Percentiles rank a stretch among this genome's conserved stretches.
These are phyloP conservation scores for Merluccius polli DNA, from an alignment of 2,797 vertebrate species.

Conservation along the genomic window DNA sequence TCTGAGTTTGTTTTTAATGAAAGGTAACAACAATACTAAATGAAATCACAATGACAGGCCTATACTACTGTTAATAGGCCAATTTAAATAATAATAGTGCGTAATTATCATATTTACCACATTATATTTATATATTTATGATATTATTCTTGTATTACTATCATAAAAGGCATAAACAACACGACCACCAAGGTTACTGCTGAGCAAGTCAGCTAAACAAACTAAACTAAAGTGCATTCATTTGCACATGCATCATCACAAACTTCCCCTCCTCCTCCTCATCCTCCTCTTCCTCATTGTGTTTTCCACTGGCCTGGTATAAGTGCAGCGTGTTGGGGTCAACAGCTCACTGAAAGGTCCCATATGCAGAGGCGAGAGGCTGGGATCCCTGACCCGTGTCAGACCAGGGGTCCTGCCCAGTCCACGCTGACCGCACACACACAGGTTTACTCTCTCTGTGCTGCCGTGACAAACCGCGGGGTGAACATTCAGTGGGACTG, in stretches of 20 bases:
- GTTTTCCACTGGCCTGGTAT: neutral
- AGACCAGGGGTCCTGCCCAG: neutral
- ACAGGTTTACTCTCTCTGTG: conserved; percentile 16
- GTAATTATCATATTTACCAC: neutral
- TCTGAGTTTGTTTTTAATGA: no score
- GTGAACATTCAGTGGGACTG: conserved; percentile 44
- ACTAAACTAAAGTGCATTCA: neutral
- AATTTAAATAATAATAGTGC: neutral
- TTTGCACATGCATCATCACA: neutral
- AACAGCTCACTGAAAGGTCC: neutral
- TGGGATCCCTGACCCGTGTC: neutral
- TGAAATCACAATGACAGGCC: no score
- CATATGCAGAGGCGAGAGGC: neutral
- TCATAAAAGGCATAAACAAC: neutral
- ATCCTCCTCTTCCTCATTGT: neutral
- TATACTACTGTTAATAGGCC: no score
- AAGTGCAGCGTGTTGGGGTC: neutral
- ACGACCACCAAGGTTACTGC: neutral
- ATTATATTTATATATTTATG: neutral
- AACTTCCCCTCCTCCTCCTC: neutral
- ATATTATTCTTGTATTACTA: neutral
- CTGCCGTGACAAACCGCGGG: conserved; percentile 20
- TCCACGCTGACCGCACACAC: conserved; percentile 1
- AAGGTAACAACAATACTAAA: neutral
- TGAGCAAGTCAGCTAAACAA: no score